Conservation (phyloP, 1,140 invertebrate genomes). For the Andricus grossulariae region DNA sequence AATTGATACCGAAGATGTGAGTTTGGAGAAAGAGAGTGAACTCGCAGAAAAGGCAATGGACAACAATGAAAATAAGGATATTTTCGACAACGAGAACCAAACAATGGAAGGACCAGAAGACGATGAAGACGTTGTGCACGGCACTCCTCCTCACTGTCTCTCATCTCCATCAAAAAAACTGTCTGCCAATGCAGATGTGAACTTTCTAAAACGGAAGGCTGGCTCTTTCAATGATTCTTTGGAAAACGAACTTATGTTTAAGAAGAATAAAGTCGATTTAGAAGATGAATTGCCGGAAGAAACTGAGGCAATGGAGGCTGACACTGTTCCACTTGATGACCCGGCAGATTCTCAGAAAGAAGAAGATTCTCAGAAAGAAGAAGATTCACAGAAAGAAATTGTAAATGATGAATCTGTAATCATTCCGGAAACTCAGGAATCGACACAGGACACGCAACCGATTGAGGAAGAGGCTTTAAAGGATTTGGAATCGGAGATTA, state of each 20-base stretch:
- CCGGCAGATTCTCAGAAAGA: slow-evolving; percentile 19
- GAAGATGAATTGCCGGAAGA: slow-evolving; percentile 36
- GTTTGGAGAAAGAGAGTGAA: slow-evolving; percentile 15
- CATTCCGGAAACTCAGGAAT: slow-evolving; percentile 45
- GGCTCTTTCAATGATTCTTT: slow-evolving; percentile 36
- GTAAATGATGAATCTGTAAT: slow-evolving; percentile 24
- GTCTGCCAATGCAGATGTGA: neutral
- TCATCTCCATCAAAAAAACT: slow-evolving; percentile 42
- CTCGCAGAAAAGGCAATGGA: slow-evolving; percentile 13
- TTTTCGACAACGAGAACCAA: neutral
- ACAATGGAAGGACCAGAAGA: slow-evolving; percentile 34
- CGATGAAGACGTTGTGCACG: slow-evolving; percentile 62
- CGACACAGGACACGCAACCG: neutral
- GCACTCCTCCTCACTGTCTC: slow-evolving; percentile 54
- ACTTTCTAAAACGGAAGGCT: slow-evolving; percentile 57
- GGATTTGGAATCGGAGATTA: neutral
- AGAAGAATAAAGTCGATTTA: slow-evolving; percentile 34
- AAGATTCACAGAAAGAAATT: slow-evolving; percentile 35
- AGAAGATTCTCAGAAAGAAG: slow-evolving; percentile 33
- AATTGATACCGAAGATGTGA: neutral
- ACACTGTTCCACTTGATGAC: neutral
- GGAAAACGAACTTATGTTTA: slow-evolving; percentile 38
- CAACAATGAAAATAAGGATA: slow-evolving; percentile 16
- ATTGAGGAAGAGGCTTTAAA: slow-evolving; percentile 7
- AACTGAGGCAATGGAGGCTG: slow-evolving; percentile 37